Evolutionary conservation across 1,140 invertebrate genomes (phyloP), one percentile per base, ranked within the genome.

Genomic region (Rhopalosiphum padi): DNA sequence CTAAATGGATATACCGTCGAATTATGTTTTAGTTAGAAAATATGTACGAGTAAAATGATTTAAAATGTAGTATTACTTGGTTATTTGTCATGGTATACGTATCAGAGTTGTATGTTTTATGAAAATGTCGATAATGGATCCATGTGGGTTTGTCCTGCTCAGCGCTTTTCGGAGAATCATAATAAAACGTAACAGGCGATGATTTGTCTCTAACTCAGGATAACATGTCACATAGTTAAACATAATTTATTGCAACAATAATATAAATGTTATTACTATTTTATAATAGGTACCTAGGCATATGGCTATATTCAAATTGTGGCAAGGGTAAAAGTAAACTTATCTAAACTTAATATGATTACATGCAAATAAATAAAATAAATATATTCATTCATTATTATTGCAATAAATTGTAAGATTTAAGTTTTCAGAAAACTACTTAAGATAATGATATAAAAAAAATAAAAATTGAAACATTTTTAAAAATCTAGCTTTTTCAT

Each of bases 111-210:
- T 53, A 18, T 2, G 35, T 85, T 21, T 93, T 51, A n/a, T 94
- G 93, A 18, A 95, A 94, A 77, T 94, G 94, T 41, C 93, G 93
- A 91, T 95, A 95, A 30, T 94, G 94, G 25, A 96, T 94, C 89
- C 92, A 94, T 4, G 95, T 95, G 90, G 93, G 95, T 21, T 94
- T 94, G 93, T 95, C 95, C 2, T 94, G 94, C 89, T 95, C 94
- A 43, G 94, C 95, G 93, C 95, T 94, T 87, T 95, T 94, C 89
- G 94, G 93, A 37, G 94, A 95, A 86, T 95, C 94, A 90, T 95
- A 96, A 93, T 96, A 96, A 94, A 96, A 96, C 1, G 96, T 96
- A 94, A 95, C 95, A 77, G 96, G 96, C 0, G 96, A 95, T 8
- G 96, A 96, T 53, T 95, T 95, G 95, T 96, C 96, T 94, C 96